A percentile compares a stretch with the other conserved stretches of the same genome.
phyloP scores from a whole-genome alignment of 1,140 invertebrate genomes.

The Eriosoma lanigerum region DNA sequence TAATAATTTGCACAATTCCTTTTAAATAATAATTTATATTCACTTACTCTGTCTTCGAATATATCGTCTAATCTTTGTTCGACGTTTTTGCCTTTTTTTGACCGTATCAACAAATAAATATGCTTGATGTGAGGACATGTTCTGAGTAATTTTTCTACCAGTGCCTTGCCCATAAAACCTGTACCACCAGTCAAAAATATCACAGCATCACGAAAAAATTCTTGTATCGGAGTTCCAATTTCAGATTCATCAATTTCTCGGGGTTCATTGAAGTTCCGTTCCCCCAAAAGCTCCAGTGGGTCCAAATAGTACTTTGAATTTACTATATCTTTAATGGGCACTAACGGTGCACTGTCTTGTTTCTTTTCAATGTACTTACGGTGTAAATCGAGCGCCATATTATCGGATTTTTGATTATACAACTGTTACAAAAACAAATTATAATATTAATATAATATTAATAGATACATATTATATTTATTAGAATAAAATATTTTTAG shows the following conservation, averaged over 20 bases:
- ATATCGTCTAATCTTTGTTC: slow-evolving; percentile 66
- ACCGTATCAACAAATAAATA: slow-evolving; percentile 74
- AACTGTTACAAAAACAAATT: neutral
- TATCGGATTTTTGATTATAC: neutral
- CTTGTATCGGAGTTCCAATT: slow-evolving; percentile 58
- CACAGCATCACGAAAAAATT: slow-evolving; percentile 60
- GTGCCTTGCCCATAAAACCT: slow-evolving; percentile 81
- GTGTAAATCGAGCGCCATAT: slow-evolving; percentile 53
- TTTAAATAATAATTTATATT: too few species aligned
- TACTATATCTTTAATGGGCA: slow-evolving; percentile 51
- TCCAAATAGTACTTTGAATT: slow-evolving; percentile 53
- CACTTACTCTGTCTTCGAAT: slow-evolving; percentile 70
- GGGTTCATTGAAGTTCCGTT: slow-evolving; percentile 52
- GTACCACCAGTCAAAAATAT: slow-evolving; percentile 62
- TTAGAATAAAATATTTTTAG: too few species aligned
- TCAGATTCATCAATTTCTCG: slow-evolving; percentile 41
- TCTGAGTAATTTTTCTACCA: slow-evolving; percentile 81
- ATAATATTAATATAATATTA: too few species aligned
- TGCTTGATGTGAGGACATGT: slow-evolving; percentile 71
- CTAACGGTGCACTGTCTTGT: slow-evolving; percentile 25
- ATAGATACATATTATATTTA: too few species aligned
- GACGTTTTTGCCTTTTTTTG: slow-evolving; percentile 68
- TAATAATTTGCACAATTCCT: too few species aligned
- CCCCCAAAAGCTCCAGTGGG: slow-evolving; percentile 53
- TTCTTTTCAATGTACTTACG: slow-evolving; percentile 48